Evolutionary conservation across 2,113 vertebrate genomes (phyloP).

Genomic region (Corythornis madagascariensis): DNA sequence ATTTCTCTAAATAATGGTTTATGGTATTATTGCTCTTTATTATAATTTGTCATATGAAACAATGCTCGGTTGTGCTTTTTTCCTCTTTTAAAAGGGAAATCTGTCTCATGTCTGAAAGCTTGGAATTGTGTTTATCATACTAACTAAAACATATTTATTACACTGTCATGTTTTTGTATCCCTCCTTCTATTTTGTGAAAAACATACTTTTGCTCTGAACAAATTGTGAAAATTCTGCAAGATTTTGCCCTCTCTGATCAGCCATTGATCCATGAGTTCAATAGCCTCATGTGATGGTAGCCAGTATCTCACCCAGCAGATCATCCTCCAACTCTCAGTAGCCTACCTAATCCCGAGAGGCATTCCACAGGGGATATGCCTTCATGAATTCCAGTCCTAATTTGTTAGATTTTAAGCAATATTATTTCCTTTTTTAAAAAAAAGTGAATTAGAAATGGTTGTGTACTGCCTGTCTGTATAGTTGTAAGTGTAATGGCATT

Average conservation of each 20-base stretch:
- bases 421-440: background rate
- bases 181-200: slow-evolving; percentile 25
- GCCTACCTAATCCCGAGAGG: background rate
- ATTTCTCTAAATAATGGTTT: slow-evolving; percentile 34
- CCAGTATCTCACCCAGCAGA: background rate
- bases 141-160: slow-evolving; percentile 42
- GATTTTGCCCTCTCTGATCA: background rate
- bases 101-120: background rate
- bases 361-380: background rate
- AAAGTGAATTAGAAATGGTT: background rate
- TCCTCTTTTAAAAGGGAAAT: slow-evolving; percentile 22
- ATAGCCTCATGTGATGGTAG: background rate
- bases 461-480: background rate
- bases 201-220: slow-evolving; percentile 39
- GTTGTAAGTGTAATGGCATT: background rate
- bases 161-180: slow-evolving; percentile 29
- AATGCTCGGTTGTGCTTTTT: slow-evolving; percentile 27
- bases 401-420: background rate
- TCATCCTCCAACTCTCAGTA: background rate
- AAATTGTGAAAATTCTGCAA: slow-evolving; percentile 6
- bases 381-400: background rate
- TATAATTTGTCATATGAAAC: slow-evolving; percentile 52
- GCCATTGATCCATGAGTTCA: background rate
- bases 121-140: slow-evolving; percentile 44
- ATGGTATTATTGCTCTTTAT: slow-evolving; percentile 46